Base-by-base conservation (phyloP, 1,140 invertebrate genomes). In the Orius laevigatus region DNA sequence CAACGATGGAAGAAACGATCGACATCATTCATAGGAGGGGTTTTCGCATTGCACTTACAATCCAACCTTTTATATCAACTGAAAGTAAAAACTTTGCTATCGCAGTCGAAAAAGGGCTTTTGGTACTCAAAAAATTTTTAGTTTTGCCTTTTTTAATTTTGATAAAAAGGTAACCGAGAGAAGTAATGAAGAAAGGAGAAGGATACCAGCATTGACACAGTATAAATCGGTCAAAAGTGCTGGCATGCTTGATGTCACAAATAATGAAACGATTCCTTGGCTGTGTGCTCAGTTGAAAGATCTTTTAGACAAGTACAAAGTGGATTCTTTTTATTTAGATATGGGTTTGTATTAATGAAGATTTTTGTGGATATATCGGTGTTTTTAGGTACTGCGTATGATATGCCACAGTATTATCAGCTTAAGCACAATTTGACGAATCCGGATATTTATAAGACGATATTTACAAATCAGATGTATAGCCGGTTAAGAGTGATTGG, bases 281-380 rank as follows among this genome's bases (percentile, higher is more conserved):
- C 69, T 91, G 14, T 61, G 79, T 3, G 66, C 72, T 18, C 82
- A 86, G 60, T 63, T 95, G 1, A 71, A 79, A 53, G 63, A 66
- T 1, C 64, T 94, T 0, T 72, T 78, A 18, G 69, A 74, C 1
- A 73, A 76, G 31, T 88, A 85, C 52, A 72, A 82, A 20, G 81
- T 97, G 5, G 81, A 90, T 58, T 81, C 86, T 1, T 92, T 92
- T 60, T 93, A 85, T 56, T 72, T 95, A 39, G 90, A 95, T 59
- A 69, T 91, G 18, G 91, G 59, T 60, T 49, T 45, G 43, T 41
- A n/a, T 38, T 48, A 34, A 34, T 34, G n/a, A 9, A 9, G 8
- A 34, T 9, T 34, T 8, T 40, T 40, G 14, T 10, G 18, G 18
- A 36, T 48, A 36, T 14, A 10, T 11, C 9, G 45, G 9, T 50